Conservation (phyloP, 2,797 vertebrate species). For the Gymnoscopelus braueri region DNA sequence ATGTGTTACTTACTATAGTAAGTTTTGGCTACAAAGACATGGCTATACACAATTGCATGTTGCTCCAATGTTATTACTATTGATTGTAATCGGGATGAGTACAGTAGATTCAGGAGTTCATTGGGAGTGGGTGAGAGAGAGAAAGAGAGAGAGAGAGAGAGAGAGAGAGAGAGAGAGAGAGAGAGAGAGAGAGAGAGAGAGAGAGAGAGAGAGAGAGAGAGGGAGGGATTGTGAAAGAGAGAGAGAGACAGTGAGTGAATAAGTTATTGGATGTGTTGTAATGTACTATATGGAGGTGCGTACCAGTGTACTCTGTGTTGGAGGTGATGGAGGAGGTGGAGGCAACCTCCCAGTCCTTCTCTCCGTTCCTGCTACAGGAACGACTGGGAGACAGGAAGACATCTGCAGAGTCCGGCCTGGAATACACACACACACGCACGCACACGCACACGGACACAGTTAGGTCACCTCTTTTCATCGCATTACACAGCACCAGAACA, state of each 20-base stretch:
- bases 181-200: background rate
- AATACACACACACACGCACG: conserved; percentile 21
- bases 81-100: too few relatives aligned
- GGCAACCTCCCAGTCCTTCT: conserved; percentile 98
- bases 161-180: background rate
- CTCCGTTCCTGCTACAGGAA: conserved; percentile 93
- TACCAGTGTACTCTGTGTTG: conserved; percentile 96
- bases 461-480: conserved; percentile 36
- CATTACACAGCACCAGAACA: conserved; percentile 19
- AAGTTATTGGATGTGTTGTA: background rate
- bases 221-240: background rate
- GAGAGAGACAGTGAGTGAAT: background rate
- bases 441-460: conserved; percentile 7
- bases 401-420: conserved; percentile 95
- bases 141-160: too few relatives aligned
- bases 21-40: too few relatives aligned
- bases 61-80: too few relatives aligned
- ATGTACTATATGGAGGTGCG: background rate
- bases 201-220: too few relatives aligned
- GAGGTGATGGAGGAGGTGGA: conserved; percentile 97
- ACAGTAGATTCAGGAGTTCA: too few relatives aligned
- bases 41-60: too few relatives aligned
- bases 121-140: too few relatives aligned
- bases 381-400: conserved; percentile 92
- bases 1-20: too few relatives aligned